Evolutionary conservation across 2,113 vertebrate species (phyloP).

Genomic region (Crotalus viridis): DNA sequence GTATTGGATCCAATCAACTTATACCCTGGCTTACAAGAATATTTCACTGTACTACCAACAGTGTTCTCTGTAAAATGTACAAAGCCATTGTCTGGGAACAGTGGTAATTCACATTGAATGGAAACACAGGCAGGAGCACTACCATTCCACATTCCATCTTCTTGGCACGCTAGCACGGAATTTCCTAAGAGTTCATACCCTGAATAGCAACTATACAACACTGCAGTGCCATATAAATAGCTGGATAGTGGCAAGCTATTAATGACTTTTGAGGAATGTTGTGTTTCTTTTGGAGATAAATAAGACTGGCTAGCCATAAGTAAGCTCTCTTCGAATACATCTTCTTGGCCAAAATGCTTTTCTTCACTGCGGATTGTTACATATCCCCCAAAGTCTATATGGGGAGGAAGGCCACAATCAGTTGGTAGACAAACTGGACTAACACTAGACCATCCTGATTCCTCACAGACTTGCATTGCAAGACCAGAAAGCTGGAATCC

Average conservation of each 20-base stretch:
- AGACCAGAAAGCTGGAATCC: constrained; percentile 90
- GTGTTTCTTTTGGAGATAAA: constrained; percentile 23
- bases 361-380: constrained; percentile 65
- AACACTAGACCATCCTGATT: constrained; percentile 87
- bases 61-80: constrained; percentile 80
- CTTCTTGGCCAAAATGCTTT: constrained; percentile 50
- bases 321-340: constrained; percentile 2
- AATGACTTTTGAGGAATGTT: constrained; percentile 43
- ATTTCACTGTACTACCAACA: constrained; percentile 75
- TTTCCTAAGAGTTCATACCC: constrained; percentile 84
- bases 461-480: constrained; percentile 91
- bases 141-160: constrained; percentile 93
- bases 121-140: constrained; percentile 85
- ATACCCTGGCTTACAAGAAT: constrained; percentile 84
- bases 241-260: constrained; percentile 58
- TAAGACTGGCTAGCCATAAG: constrained; percentile 51
- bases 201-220: constrained; percentile 83
- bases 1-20: constrained; percentile 77
- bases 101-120: constrained; percentile 79
- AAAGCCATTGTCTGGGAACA: constrained; percentile 79
- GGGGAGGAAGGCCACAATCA: constrained; percentile 94
- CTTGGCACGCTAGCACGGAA: constrained; percentile 81
- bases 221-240: constrained; percentile 81
- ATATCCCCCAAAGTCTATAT: constrained; percentile 94
- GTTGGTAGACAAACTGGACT: constrained; percentile 81